phyloP scores from a whole-genome alignment of 2,113 vertebrate genomes.

The Trichomycterus rosablanca region DNA sequence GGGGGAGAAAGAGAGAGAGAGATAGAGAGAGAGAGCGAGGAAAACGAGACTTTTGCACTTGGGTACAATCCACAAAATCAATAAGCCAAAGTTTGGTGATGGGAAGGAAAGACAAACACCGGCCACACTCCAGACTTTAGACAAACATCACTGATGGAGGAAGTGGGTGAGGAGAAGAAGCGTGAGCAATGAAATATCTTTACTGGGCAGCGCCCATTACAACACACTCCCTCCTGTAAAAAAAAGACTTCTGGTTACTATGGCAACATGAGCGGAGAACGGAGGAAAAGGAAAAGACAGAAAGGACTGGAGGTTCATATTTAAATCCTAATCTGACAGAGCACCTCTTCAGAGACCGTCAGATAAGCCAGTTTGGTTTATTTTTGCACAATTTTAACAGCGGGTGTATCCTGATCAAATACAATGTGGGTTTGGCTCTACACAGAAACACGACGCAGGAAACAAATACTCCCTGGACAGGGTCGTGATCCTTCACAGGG shows the following conservation, averaged over 20 bases:
- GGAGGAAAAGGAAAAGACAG: constrained; percentile 12
- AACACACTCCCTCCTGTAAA: constrained; percentile 42
- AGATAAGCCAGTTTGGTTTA: no score
- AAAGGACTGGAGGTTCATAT: constrained; percentile 34
- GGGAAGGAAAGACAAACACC: constrained; percentile 11
- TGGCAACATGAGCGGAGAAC: constrained; percentile 43
- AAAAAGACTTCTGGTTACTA: constrained; percentile 49
- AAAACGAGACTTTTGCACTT: constrained; percentile 4
- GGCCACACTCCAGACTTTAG: constrained; percentile 18
- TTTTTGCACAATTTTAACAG: no score
- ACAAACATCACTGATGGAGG: constrained; percentile 16
- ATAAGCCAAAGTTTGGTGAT: constrained; percentile 24
- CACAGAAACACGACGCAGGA: no score
- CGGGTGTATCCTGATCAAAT: no score
- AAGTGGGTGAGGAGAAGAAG: constrained; percentile 10
- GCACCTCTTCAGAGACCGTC: constrained; percentile 19
- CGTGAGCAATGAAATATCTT: constrained; percentile 31
- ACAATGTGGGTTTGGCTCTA: no score
- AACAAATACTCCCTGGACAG: no score
- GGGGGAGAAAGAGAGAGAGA: no score
- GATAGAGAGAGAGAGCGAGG: no score
- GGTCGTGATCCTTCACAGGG: no score
- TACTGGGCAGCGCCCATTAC: constrained; percentile 37
- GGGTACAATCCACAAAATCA: constrained; percentile 30
- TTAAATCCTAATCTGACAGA: constrained; percentile 41